Evolutionary conservation across 2,113 vertebrate genomes (phyloP).

Genomic region (Callionymus lyra): DNA sequence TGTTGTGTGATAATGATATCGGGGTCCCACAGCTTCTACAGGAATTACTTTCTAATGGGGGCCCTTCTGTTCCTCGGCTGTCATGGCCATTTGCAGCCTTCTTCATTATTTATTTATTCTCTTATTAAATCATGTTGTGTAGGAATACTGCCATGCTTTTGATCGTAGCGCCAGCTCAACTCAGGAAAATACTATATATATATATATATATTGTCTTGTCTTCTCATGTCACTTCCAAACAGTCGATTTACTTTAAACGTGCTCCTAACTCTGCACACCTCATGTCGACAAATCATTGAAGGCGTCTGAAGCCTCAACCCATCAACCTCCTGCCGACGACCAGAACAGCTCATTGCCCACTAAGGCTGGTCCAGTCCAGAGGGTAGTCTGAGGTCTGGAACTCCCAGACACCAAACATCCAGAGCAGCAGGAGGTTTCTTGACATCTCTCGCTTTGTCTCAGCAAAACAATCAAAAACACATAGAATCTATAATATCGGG

Average conservation of each 20-base stretch:
- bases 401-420: too few species aligned
- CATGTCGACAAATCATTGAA: slow-evolving; percentile 69
- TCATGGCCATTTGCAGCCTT: slow-evolving; percentile 14
- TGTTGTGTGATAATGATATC: slow-evolving; percentile 48
- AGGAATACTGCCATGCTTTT: too few species aligned
- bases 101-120: too few species aligned
- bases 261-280: slow-evolving; percentile 43
- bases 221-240: too few species aligned
- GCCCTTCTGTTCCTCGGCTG: slow-evolving; percentile 45
- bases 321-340: slow-evolving; percentile 61
- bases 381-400: slow-evolving; percentile 51
- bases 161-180: too few species aligned
- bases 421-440: slow-evolving; percentile 40
- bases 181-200: background rate
- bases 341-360: slow-evolving; percentile 56
- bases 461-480: slow-evolving; percentile 58
- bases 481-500: slow-evolving; percentile 57
- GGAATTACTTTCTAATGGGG: slow-evolving; percentile 52
- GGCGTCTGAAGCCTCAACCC: slow-evolving; percentile 66
- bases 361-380: slow-evolving; percentile 49
- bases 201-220: too few species aligned
- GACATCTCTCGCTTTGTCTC: slow-evolving; percentile 51
- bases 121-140: too few species aligned
- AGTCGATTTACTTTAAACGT: too few species aligned
- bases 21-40: slow-evolving; percentile 43